These are phyloP conservation scores for Acleris holmiana DNA, from an alignment of 2,888 invertebrate genomes.

Conservation along the genomic window DNA sequence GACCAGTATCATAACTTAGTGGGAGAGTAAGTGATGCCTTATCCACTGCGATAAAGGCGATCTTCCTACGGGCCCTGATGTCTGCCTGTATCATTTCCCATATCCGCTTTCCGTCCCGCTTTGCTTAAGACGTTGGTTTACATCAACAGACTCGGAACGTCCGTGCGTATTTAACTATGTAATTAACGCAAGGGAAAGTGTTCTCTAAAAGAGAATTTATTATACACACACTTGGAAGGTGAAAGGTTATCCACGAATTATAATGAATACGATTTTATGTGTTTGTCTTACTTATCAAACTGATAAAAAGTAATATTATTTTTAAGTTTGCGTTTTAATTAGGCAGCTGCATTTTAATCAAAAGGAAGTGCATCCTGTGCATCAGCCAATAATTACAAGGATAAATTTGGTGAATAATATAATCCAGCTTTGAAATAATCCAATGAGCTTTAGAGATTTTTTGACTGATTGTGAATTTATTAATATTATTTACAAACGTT, in stretches of 20 bases:
- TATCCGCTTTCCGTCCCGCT: conserved; percentile 5
- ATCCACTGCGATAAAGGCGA: no score
- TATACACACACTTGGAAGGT: conserved; percentile 38
- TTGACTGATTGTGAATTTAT: no score
- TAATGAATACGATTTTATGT: conserved; percentile 7
- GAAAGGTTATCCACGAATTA: conserved; percentile 32
- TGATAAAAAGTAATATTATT: conserved; percentile 2
- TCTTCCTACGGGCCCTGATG: no score
- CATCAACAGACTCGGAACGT: conserved; percentile 26
- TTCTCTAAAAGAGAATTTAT: conserved; percentile 57
- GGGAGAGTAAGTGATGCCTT: no score
- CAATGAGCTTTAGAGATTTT: no score
- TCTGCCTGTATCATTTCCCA: no score
- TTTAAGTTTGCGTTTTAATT: neutral
- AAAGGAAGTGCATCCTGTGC: conserved; percentile 9
- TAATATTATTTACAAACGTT: no score
- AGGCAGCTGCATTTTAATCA: neutral
- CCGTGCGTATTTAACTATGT: conserved; percentile 49
- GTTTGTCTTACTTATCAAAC: neutral
- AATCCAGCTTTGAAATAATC: no score
- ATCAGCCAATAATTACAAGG: no score
- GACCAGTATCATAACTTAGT: no score
- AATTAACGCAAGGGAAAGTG: conserved; percentile 66
- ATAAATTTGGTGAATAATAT: no score
- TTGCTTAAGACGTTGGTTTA: conserved; percentile 6